A percentile compares a stretch with the other conserved stretches of the same genome.
Evolutionary conservation across 2,113 vertebrate species (phyloP).

Genomic region (Heptranchias perlo): DNA sequence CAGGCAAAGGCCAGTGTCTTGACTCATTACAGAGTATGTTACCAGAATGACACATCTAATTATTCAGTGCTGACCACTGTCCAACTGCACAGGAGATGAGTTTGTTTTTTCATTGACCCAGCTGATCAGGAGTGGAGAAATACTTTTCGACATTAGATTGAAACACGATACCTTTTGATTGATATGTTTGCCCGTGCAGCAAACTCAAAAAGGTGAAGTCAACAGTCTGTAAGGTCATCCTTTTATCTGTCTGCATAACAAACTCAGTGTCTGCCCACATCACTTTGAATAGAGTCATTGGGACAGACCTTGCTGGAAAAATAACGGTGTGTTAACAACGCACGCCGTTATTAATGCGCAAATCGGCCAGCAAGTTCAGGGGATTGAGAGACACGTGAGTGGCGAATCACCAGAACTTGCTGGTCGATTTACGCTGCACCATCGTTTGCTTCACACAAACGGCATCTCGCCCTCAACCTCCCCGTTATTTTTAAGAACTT

Average conservation of each 20-base stretch:
- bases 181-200: background rate
- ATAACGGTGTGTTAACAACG: background rate
- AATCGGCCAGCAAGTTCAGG: too few relatives aligned
- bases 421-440: too few relatives aligned
- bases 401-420: too few relatives aligned
- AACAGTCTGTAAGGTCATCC: background rate
- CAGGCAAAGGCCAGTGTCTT: background rate
- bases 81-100: background rate
- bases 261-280: background rate
- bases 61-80: background rate
- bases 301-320: background rate
- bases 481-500: background rate
- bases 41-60: background rate
- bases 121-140: background rate
- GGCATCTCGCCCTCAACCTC: background rate
- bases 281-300: background rate
- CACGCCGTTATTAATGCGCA: background rate
- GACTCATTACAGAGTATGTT: background rate
- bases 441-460: too few relatives aligned
- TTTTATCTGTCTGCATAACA: background rate
- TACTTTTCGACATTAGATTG: background rate
- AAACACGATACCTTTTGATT: background rate
- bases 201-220: background rate
- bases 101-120: background rate
- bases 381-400: too few relatives aligned